phyloP scores from a whole-genome alignment of 2,797 vertebrate genomes.

The Petrocephalus schoutedeni region DNA sequence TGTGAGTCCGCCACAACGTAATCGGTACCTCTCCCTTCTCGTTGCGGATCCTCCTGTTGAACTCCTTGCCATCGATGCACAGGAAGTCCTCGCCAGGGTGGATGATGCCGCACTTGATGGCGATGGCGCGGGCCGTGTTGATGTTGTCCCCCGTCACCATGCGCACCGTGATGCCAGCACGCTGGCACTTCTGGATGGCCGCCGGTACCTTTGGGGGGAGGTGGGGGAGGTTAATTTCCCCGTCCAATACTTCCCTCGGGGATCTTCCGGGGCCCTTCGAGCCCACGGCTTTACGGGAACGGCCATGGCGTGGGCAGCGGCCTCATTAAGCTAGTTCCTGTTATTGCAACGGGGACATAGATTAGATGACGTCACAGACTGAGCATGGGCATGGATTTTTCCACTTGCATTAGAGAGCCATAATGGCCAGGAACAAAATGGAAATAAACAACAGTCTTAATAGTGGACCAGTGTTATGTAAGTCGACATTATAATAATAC shows the following conservation, averaged over 20 bases:
- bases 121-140: constrained; percentile 95
- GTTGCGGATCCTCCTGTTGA: constrained; percentile 95
- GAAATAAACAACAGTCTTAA: not conserved
- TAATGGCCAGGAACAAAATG: constrained; percentile 1
- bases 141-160: constrained; percentile 99
- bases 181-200: constrained; percentile 92
- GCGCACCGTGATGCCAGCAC: constrained; percentile 93
- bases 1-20: not conserved
- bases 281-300: constrained; percentile 28
- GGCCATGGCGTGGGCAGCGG: not conserved
- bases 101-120: constrained; percentile 97
- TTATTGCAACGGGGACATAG: constrained; percentile 5
- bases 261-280: constrained; percentile 39
- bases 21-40: constrained; percentile 87
- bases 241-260: constrained; percentile 25
- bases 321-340: constrained; percentile 14
- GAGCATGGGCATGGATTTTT: not conserved
- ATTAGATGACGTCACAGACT: not conserved
- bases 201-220: constrained; percentile 76
- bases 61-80: constrained; percentile 95
- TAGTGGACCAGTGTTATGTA: not conserved
- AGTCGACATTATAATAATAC: not conserved
- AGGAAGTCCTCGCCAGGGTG: constrained; percentile 95
- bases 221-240: not conserved
- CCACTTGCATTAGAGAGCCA: not conserved